Base-by-base conservation (phyloP, 1,140 invertebrate species). In the Potamilus streckersoni region DNA sequence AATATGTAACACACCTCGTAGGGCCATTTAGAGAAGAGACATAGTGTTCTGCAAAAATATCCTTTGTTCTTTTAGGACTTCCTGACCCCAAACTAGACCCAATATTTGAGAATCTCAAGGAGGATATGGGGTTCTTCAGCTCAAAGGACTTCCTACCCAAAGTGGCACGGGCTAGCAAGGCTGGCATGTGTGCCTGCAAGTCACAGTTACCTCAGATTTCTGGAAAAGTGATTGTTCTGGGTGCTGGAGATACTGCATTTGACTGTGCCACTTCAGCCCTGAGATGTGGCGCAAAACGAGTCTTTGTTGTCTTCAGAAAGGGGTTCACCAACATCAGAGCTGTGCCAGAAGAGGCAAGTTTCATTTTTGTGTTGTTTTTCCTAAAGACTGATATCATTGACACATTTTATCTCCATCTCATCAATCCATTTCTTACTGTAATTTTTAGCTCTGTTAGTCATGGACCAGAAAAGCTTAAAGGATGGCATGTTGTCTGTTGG, bases 181-280 rank as follows among this genome's bases (percentile, higher is more conserved):
- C 93, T 84, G 94, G 95, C 31, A 93, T 96, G 91, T 98, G 96
- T 87, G 90, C 91, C 19, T 97, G 96, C 85, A 95, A 94, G 81
- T 79, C 91, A 2, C 81, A 91, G 19, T 89, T 99, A 63, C 97
- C 97, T 2, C 85, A 92, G 72, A 87, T 99, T 11, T 78, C 73
- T 38, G 97, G 97, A 6, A 96, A 93, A 79, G 97, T 99, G 0
- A 93, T 99, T 75, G 97, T 99, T 0, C 88, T 99, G 4, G 98
- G 98, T 0, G 96, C 97, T 19, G 98, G 98, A 0, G 98, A 99
- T 88, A 99, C 98, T 0, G 98, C 98, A 1, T 99, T 99, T 89
- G 98, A 99, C 91, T 99, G 98, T 90, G 98, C 98, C 1, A 99
- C 98, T 0, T 98, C 97, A 0, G 97, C 98, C 0, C 89, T 99